These are phyloP conservation scores for Neotoxoptera formosana DNA, from an alignment of 1,140 invertebrate species.

Conservation along the genomic window DNA sequence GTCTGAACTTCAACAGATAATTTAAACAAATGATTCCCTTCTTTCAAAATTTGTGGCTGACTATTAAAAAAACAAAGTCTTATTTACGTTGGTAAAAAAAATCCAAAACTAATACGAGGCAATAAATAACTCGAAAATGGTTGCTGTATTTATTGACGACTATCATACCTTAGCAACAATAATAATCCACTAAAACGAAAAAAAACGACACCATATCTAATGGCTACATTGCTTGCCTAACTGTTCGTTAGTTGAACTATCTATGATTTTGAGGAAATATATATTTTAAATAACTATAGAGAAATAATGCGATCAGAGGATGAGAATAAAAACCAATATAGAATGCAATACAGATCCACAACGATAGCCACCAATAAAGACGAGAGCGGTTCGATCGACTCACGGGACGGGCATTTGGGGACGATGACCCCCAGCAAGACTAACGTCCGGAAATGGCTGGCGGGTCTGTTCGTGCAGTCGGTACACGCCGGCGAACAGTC, in stretches of 20 bases:
- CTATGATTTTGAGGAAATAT: background rate
- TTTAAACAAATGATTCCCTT: too few relatives aligned
- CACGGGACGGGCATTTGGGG: rapidly evolving
- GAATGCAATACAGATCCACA: background rate
- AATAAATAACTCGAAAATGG: too few relatives aligned
- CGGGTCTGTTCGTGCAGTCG: background rate
- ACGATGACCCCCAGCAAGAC: background rate
- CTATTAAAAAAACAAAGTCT: too few relatives aligned
- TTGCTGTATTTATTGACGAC: background rate
- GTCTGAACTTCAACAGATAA: too few relatives aligned
- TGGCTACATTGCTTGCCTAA: too few relatives aligned
- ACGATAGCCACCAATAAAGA: too few relatives aligned
- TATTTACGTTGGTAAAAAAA: too few relatives aligned
- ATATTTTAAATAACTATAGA: background rate
- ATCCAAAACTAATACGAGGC: too few relatives aligned
- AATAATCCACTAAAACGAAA: background rate
- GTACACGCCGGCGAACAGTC: background rate
- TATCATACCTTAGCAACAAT: background rate
- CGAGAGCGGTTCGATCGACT: background rate
- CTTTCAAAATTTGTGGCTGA: too few relatives aligned
- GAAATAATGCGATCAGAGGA: background rate
- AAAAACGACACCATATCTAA: too few relatives aligned
- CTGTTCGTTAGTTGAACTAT: background rate
- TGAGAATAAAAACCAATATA: background rate
- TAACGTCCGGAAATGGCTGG: background rate